Conservation (phyloP, 2,797 vertebrate genomes). For the Orestias chungarensis region DNA sequence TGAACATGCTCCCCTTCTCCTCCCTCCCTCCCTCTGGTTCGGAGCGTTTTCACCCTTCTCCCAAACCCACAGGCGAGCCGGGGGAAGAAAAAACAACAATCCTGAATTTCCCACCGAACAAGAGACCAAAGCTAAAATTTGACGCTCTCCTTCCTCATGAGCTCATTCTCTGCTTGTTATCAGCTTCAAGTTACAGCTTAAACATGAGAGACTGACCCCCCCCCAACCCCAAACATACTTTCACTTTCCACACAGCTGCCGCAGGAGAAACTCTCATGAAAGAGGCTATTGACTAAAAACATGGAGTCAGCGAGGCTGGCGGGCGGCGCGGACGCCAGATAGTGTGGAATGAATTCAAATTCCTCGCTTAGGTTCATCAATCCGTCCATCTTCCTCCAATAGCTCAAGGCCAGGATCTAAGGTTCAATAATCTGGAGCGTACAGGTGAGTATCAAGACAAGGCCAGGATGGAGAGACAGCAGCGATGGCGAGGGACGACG, state of each 20-base stretch:
- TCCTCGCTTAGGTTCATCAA: too few species aligned
- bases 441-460: not conserved
- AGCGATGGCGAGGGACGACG: too few species aligned
- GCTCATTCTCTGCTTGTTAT: constrained; percentile 70
- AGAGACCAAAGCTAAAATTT: constrained; percentile 58
- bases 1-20: constrained; percentile 57
- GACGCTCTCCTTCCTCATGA: constrained; percentile 41
- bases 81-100: constrained; percentile 35
- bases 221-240: constrained; percentile 4
- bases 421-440: too few species aligned
- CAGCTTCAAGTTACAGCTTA: constrained; percentile 81
- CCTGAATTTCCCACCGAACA: constrained; percentile 68
- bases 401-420: too few species aligned
- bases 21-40: constrained; percentile 68
- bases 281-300: constrained; percentile 60
- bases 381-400: not conserved
- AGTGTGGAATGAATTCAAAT: too few species aligned
- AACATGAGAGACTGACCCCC: constrained; percentile 67
- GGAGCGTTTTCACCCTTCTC: constrained; percentile 57
- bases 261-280: constrained; percentile 51
- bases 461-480: too few species aligned
- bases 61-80: constrained; percentile 36
- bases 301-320: constrained; percentile 27
- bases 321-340: too few species aligned
- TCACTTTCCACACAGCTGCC: constrained; percentile 33